Conservation (phyloP, 2,113 vertebrate genomes). For the Agapornis roseicollis region DNA sequence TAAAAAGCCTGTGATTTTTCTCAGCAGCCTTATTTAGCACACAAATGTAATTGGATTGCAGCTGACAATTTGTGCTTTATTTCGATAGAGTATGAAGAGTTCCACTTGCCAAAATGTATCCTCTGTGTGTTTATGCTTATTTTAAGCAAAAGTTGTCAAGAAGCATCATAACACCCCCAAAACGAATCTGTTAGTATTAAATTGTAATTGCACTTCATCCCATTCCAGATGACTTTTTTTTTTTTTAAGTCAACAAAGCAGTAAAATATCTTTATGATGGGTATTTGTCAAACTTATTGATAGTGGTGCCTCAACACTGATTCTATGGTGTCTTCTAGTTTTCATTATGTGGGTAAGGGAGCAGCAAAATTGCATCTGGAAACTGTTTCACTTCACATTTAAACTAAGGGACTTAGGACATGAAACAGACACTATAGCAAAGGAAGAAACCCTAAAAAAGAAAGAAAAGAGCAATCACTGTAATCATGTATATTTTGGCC, state of each 20-base stretch:
- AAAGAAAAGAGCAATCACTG: not conserved
- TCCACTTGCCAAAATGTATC: not conserved
- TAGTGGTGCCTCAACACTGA: not conserved
- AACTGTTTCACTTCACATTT: conserved; percentile 31
- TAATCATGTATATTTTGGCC: not conserved
- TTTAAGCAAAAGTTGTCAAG: not conserved
- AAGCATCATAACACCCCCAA: not conserved
- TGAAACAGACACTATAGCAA: not conserved
- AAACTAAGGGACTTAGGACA: conserved; percentile 10
- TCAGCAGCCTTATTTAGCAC: not conserved
- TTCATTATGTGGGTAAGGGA: conserved; percentile 35
- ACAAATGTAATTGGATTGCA: not conserved
- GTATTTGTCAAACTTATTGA: conserved; percentile 37
- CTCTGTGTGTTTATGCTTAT: not conserved
- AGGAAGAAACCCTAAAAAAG: not conserved
- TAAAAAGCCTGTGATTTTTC: not conserved
- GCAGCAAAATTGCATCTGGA: conserved; percentile 62
- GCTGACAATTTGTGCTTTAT: not conserved
- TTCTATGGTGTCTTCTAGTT: conserved; percentile 34
- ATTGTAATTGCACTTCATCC: not conserved
- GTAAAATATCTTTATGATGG: not conserved
- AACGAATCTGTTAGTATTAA: not conserved
- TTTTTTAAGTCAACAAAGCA: not conserved
- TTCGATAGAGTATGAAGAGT: not conserved
- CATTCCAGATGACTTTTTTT: not conserved